Percentiles rank a stretch among this genome's conserved stretches.
These are phyloP conservation scores for Leptinotarsa juncta DNA, from an alignment of 2,888 invertebrate species.

Conservation along the genomic window DNA sequence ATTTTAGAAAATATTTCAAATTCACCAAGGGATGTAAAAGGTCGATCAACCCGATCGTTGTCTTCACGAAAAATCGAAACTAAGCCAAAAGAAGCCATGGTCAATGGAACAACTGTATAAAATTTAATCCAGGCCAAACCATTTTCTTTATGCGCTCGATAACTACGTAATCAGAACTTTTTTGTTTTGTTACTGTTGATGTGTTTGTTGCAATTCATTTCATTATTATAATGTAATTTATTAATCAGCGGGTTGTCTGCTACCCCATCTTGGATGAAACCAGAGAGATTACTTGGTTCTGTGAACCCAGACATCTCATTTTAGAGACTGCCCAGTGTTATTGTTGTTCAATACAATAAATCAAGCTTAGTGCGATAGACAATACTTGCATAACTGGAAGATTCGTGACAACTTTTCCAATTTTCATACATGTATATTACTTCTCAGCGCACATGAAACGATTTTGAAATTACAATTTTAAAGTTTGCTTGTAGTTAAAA, in stretches of 20 bases:
- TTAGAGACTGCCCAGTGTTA: slow-evolving; percentile 58
- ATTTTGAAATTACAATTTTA: slow-evolving; percentile 28
- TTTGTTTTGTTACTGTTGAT: slow-evolving; percentile 51
- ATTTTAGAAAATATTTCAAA: slow-evolving; percentile 36
- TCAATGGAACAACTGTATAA: slow-evolving; percentile 74
- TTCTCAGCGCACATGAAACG: slow-evolving; percentile 57
- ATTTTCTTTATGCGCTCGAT: slow-evolving; percentile 49
- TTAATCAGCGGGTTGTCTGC: slow-evolving; percentile 60
- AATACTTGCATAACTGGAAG: slow-evolving; percentile 48
- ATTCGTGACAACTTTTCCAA: slow-evolving; percentile 63
- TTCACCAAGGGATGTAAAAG: slow-evolving; percentile 60
- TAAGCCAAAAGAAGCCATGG: slow-evolving; percentile 74
- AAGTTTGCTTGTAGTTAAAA: slow-evolving; percentile 14
- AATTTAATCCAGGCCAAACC: slow-evolving; percentile 22
- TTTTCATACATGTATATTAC: slow-evolving; percentile 60
- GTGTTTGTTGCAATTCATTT: slow-evolving; percentile 56
- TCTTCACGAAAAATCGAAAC: slow-evolving; percentile 62
- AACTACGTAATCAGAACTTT: slow-evolving; percentile 46
- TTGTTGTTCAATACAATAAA: slow-evolving; percentile 52
- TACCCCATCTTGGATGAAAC: slow-evolving; percentile 62
- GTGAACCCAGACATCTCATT: slow-evolving; percentile 60
- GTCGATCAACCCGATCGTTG: slow-evolving; percentile 59
- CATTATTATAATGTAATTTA: slow-evolving; percentile 54
- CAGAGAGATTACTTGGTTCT: slow-evolving; percentile 63
- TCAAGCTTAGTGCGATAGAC: slow-evolving; percentile 53